These are phyloP conservation scores for Cotesia typhae DNA, from an alignment of 1,140 invertebrate species.

Conservation along the genomic window DNA sequence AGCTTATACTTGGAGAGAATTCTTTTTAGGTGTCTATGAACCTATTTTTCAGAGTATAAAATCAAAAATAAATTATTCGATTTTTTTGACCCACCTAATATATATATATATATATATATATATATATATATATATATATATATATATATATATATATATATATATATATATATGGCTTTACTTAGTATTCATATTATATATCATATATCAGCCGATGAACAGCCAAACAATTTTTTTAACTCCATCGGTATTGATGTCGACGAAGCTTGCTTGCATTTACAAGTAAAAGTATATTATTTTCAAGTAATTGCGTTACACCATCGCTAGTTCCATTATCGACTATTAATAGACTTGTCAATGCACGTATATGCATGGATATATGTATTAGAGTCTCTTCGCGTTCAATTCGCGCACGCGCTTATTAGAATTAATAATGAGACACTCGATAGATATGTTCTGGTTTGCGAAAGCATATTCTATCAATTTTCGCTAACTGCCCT, in stretches of 20 bases:
- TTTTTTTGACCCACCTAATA: too few species aligned
- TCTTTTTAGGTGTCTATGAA: too few species aligned
- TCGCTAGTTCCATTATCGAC: constrained; percentile 53
- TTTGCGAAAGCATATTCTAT: constrained; percentile 3
- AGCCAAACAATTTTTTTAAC: constrained; percentile 1
- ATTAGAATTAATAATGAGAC: constrained; percentile 21
- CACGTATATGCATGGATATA: constrained; percentile 1
- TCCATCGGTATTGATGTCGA: not conserved
- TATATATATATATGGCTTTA: too few species aligned
- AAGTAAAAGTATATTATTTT: constrained; percentile 23
- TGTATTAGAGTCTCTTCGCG: not conserved
- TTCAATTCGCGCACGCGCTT: constrained; percentile 13
- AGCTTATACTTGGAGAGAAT: too few species aligned
- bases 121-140: too few species aligned
- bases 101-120: too few species aligned
- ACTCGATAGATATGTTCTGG: not conserved
- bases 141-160: too few species aligned
- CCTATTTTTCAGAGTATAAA: too few species aligned
- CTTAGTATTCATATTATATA: too few species aligned
- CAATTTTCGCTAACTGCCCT: not conserved
- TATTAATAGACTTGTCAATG: constrained; percentile 44
- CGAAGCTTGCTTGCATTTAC: not conserved
- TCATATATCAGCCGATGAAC: too few species aligned
- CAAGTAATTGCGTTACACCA: constrained; percentile 48
- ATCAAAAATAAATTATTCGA: too few species aligned